Evolutionary conservation across 53 echinoderm and acorn worm species (phyloP).

Genomic region (Stichopus horrens): DNA sequence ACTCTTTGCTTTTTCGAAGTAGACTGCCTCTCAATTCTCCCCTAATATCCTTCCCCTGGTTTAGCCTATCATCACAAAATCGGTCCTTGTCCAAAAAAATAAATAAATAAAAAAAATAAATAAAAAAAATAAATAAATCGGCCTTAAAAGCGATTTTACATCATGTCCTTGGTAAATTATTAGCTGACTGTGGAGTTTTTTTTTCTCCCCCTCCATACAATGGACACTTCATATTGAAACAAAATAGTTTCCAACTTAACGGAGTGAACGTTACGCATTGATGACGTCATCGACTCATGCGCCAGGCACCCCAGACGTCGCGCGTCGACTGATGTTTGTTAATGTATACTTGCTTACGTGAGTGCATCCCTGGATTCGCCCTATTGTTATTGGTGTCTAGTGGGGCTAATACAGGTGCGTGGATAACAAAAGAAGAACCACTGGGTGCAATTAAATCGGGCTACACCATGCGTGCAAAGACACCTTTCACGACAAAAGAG

Average conservation of each 20-base stretch:
- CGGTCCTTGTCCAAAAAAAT: no score
- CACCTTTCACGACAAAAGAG: constrained; percentile 6
- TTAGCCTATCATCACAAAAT: no score
- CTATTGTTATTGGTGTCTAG: constrained; percentile 12
- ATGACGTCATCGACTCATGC: constrained; percentile 11
- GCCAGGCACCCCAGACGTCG: neutral
- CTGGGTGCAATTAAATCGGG: neutral
- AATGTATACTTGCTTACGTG: neutral
- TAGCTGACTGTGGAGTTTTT: neutral
- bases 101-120: no score
- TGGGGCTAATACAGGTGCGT: constrained; percentile 8
- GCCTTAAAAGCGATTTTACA: no score
- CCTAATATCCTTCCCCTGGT: no score
- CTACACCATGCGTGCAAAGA: constrained; percentile 12
- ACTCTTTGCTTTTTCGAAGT: no score
- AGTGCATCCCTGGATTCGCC: constrained; percentile 10
- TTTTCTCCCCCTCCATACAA: neutral
- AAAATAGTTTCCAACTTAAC: neutral
- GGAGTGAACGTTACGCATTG: neutral
- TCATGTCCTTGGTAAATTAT: no score
- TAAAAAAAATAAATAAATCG: no score
- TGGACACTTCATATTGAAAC: neutral
- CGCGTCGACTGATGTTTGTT: neutral
- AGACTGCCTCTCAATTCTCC: no score
- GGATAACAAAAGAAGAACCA: constrained; percentile 7